Conservation (phyloP, 2,113 vertebrate genomes). For the Anguilla japonica region DNA sequence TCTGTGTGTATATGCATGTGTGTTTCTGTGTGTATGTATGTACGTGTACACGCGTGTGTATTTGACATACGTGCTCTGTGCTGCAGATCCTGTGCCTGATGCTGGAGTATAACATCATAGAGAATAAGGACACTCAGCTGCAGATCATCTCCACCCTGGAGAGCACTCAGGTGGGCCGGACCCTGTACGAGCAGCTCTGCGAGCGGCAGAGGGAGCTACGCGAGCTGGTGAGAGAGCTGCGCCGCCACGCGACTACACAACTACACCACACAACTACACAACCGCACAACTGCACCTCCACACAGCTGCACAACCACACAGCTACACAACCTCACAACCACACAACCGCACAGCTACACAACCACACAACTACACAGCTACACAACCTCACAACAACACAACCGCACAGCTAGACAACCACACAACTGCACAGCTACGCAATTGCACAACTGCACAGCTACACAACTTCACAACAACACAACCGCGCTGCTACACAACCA, state of each 20-base stretch:
- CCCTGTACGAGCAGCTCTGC: conserved; percentile 98
- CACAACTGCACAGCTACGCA: too few species aligned
- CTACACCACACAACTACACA: background rate
- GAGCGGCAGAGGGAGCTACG: conserved; percentile 95
- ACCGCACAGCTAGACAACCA: too few species aligned
- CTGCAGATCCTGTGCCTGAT: conserved; percentile 94
- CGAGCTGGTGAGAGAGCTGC: conserved; percentile 83
- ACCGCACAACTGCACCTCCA: background rate
- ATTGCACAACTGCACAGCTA: too few species aligned
- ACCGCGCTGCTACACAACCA: too few species aligned
- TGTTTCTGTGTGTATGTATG: background rate
- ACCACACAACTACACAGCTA: too few species aligned
- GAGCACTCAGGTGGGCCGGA: conserved; percentile 92
- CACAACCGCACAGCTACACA: too few species aligned
- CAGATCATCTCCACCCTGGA: conserved; percentile 99
- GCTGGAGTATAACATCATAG: conserved; percentile 99
- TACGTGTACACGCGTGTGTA: background rate
- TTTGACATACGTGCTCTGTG: background rate
- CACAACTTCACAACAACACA: too few species aligned
- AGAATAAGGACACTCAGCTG: conserved; percentile 97
- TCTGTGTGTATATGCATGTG: too few species aligned
- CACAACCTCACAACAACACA: too few species aligned
- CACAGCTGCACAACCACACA: background rate
- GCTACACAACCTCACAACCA: too few species aligned
- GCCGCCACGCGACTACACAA: conserved; percentile 4